Conservation (phyloP, 1,140 invertebrate genomes). For the Saxidomus purpurata region DNA sequence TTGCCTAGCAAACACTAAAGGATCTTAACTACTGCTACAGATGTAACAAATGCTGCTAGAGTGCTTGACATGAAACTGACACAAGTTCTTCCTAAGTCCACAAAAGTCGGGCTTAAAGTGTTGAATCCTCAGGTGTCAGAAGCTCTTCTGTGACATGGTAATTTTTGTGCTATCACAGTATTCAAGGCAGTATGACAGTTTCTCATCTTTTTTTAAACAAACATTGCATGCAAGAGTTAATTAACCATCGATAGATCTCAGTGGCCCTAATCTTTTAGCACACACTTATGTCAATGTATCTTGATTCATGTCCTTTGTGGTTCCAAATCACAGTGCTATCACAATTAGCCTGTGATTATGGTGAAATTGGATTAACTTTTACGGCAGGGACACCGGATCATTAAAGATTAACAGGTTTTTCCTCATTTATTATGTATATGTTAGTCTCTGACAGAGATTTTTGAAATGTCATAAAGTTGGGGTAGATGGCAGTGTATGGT, state of each 20-base stretch:
- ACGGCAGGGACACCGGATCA: conserved; percentile 33
- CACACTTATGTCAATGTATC: background rate
- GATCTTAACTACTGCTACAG: no score
- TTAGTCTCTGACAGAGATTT: conserved; percentile 36
- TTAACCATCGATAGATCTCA: background rate
- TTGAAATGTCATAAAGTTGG: conserved; percentile 41
- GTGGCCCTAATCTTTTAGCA: background rate
- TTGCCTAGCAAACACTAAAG: no score
- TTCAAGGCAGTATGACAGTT: no score
- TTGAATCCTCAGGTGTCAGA: no score
- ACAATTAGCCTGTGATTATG: conserved; percentile 31
- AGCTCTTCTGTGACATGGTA: no score
- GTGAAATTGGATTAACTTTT: conserved; percentile 58
- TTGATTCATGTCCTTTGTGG: conserved; percentile 34
- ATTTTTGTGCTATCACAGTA: no score
- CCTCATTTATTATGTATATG: conserved; percentile 48
- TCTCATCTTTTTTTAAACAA: background rate
- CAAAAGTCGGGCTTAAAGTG: no score
- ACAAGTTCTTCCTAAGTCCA: no score
- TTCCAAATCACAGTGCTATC: conserved; percentile 15
- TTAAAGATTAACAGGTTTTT: conserved; percentile 50
- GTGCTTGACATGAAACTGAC: no score
- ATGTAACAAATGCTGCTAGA: no score
- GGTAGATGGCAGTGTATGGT: background rate
- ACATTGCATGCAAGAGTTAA: conserved; percentile 5